Percentiles rank a stretch among this genome's conserved stretches.
Evolutionary conservation across 2,797 vertebrate species (phyloP).

Genomic region (Pseudomugil tenellus): DNA sequence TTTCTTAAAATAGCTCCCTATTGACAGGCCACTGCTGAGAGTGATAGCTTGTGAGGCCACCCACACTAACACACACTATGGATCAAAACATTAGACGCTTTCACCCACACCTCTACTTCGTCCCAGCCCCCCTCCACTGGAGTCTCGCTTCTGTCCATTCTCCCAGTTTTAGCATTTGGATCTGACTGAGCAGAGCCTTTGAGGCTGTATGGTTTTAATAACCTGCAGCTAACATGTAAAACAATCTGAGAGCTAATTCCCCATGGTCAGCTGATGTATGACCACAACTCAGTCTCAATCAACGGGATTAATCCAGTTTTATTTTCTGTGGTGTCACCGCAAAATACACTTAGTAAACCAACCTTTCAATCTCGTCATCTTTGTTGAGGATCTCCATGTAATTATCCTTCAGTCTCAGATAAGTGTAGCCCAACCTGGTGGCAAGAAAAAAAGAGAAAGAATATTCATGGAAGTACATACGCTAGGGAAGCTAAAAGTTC

Average conservation of each 20-base stretch:
- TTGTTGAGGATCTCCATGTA: slow-evolving; percentile 96
- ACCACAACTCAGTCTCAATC: slow-evolving; percentile 32
- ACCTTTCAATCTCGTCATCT: slow-evolving; percentile 93
- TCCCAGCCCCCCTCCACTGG: slow-evolving; percentile 29
- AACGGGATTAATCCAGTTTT: slow-evolving; percentile 14
- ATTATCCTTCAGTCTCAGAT: slow-evolving; percentile 92
- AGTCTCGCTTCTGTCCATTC: slow-evolving; percentile 28
- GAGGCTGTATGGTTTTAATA: slow-evolving; percentile 21
- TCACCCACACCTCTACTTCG: background rate
- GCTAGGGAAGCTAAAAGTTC: slow-evolving; percentile 13
- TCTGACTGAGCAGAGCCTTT: slow-evolving; percentile 27
- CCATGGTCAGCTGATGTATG: slow-evolving; percentile 18
- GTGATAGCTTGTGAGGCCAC: slow-evolving; percentile 41
- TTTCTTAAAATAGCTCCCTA: slow-evolving; percentile 70
- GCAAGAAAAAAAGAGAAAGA: slow-evolving; percentile 21
- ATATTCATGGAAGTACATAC: slow-evolving; percentile 2
- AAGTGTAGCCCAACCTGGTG: slow-evolving; percentile 93
- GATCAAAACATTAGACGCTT: slow-evolving; percentile 51
- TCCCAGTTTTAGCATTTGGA: slow-evolving; percentile 32
- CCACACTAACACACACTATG: slow-evolving; percentile 44
- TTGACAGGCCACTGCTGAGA: slow-evolving; percentile 63
- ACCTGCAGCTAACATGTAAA: slow-evolving; percentile 26
- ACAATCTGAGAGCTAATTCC: slow-evolving; percentile 33
- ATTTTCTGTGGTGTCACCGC: slow-evolving; percentile 36
- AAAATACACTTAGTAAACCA: slow-evolving; percentile 49